Evolutionary conservation across 2,888 invertebrate genomes (phyloP).

Genomic region (Cyclophora punctaria): DNA sequence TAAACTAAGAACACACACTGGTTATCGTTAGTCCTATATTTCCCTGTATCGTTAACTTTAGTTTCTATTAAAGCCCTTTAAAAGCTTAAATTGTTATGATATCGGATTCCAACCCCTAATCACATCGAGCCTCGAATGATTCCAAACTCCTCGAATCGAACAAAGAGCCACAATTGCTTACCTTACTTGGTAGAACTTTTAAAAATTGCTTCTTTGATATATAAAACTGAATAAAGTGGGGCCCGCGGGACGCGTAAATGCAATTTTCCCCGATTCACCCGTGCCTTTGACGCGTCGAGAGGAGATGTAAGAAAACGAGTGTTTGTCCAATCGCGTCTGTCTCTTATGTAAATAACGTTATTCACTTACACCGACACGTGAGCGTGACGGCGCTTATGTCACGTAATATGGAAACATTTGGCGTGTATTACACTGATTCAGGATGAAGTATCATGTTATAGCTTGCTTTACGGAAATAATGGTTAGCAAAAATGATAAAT

Average conservation of each 20-base stretch:
- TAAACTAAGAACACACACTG: no score
- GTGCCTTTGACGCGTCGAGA: slow-evolving; percentile 57
- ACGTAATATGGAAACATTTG: background rate
- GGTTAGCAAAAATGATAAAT: no score
- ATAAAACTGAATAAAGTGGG: slow-evolving; percentile 63
- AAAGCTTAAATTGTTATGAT: slow-evolving; percentile 53
- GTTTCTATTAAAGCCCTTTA: slow-evolving; percentile 42
- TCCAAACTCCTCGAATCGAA: slow-evolving; percentile 71
- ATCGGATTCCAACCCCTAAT: slow-evolving; percentile 62
- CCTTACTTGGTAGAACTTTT: slow-evolving; percentile 51
- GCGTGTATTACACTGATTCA: background rate
- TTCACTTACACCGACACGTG: no score
- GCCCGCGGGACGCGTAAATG: slow-evolving; percentile 72
- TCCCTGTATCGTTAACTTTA: slow-evolving; percentile 4
- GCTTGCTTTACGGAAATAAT: no score
- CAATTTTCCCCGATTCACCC: slow-evolving; percentile 66
- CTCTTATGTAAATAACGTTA: slow-evolving; percentile 9
- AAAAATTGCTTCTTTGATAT: slow-evolving; percentile 72
- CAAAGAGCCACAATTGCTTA: slow-evolving; percentile 71
- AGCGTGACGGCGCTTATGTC: background rate
- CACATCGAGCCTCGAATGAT: slow-evolving; percentile 68
- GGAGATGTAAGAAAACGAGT: slow-evolving; percentile 46
- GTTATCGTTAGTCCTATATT: no score
- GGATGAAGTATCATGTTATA: no score
- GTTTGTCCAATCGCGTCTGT: slow-evolving; percentile 29